phyloP scores from a whole-genome alignment of 2,888 invertebrate species.

The Plemyria rubiginata region DNA sequence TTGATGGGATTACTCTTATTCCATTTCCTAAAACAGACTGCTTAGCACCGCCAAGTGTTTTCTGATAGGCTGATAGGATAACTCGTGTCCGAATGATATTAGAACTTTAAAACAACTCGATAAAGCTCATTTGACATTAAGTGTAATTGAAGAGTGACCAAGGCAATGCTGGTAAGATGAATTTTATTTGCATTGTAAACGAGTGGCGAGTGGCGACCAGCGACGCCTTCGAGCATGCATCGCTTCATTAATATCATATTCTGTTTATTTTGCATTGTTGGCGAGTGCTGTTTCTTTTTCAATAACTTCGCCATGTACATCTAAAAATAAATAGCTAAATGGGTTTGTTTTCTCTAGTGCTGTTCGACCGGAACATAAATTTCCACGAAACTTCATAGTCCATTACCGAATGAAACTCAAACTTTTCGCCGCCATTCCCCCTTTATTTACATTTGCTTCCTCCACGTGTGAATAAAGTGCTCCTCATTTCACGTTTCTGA shows the following conservation, averaged over 20 bases:
- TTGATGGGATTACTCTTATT: not conserved
- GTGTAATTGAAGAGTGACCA: not conserved
- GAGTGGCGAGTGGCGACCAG: constrained; percentile 54
- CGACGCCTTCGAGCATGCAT: constrained; percentile 44
- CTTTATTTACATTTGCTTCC: constrained; percentile 29
- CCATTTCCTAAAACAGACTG: not conserved
- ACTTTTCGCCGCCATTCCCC: constrained; percentile 34
- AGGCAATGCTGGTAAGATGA: constrained; percentile 43
- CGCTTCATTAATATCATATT: constrained; percentile 52
- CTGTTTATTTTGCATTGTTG: constrained; percentile 28
- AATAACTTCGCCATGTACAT: constrained; percentile 25
- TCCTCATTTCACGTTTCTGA: constrained; percentile 27
- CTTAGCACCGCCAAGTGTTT: not conserved
- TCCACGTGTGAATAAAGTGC: constrained; percentile 29
- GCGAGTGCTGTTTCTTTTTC: constrained; percentile 31
- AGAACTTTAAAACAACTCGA: constrained; percentile 1
- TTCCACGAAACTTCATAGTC: constrained; percentile 38
- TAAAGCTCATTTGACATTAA: constrained; percentile 8
- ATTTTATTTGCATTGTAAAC: constrained; percentile 74
- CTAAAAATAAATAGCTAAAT: constrained; percentile 35
- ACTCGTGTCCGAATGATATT: not conserved
- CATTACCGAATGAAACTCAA: constrained; percentile 36
- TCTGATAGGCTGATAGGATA: not conserved
- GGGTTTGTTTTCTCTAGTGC: constrained; percentile 36
- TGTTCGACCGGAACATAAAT: constrained; percentile 37